These are phyloP conservation scores for Taenioides sp. DNA, from an alignment of 2,797 vertebrate species.

Conservation along the genomic window DNA sequence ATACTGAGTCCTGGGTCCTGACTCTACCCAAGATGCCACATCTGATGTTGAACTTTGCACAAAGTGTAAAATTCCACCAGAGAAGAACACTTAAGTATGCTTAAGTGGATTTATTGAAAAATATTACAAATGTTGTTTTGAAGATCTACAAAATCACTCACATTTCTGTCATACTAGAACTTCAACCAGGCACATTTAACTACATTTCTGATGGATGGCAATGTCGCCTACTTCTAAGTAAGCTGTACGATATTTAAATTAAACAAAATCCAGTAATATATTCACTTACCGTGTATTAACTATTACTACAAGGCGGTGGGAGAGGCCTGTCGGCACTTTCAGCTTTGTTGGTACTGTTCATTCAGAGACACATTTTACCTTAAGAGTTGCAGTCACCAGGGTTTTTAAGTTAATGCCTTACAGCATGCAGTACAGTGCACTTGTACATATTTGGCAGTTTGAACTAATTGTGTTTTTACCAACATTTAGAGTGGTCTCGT, in stretches of 20 bases:
- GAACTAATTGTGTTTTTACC: not conserved
- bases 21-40: not conserved
- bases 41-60: too few species aligned
- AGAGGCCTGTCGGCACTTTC: not conserved
- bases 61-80: not conserved
- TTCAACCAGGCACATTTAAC: not conserved
- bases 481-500: constrained; percentile 7
- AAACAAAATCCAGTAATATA: not conserved
- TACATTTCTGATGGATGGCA: not conserved
- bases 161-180: too few species aligned
- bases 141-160: too few species aligned
- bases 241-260: too few species aligned
- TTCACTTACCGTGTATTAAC: not conserved
- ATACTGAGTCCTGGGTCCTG: not conserved
- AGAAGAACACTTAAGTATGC: not conserved
- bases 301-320: not conserved
- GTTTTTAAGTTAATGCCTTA: not conserved
- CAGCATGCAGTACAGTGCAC: not conserved
- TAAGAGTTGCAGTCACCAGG: not conserved
- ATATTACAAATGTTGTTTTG: not conserved
- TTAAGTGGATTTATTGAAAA: not conserved
- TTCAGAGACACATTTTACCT: constrained; percentile 6
- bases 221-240: too few species aligned
- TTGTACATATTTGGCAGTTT: constrained; percentile 1
- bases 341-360: too few species aligned